These are phyloP conservation scores for Linnaemya tessellans DNA, from an alignment of 2,888 invertebrate genomes.

Conservation along the genomic window DNA sequence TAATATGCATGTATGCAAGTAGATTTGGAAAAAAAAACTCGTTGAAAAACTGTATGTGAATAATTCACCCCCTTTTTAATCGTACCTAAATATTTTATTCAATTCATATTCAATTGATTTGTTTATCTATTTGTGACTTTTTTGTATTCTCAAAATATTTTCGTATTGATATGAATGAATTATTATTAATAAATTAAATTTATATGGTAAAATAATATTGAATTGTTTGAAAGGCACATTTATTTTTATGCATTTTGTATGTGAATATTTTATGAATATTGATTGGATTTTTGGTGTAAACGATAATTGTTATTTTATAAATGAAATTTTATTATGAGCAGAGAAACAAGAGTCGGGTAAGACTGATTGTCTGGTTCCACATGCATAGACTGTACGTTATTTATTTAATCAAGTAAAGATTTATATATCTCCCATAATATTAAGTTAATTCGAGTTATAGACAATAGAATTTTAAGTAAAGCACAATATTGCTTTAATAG, in stretches of 20 bases:
- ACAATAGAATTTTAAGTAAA: too few species aligned
- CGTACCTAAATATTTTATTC: background rate
- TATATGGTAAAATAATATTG: slow-evolving; percentile 56
- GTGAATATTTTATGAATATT: slow-evolving; percentile 46
- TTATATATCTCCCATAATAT: too few species aligned
- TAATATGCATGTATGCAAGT: background rate
- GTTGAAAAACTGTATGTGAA: background rate
- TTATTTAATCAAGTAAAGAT: too few species aligned
- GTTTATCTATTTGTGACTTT: slow-evolving; percentile 24
- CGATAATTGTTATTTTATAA: background rate
- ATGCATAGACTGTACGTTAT: background rate
- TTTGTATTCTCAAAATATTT: slow-evolving; percentile 38
- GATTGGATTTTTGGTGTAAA: slow-evolving; percentile 12
- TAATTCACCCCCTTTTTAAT: slow-evolving; percentile 46
- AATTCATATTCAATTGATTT: slow-evolving; percentile 31
- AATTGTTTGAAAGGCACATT: slow-evolving; percentile 1
- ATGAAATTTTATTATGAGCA: background rate
- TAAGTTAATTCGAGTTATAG: too few species aligned
- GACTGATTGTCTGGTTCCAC: background rate
- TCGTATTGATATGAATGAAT: slow-evolving; percentile 61
- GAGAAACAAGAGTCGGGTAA: background rate
- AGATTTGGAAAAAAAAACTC: background rate
- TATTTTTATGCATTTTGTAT: slow-evolving; percentile 22
- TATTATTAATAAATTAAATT: slow-evolving; percentile 71
- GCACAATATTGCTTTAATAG: too few species aligned